phyloP scores from a whole-genome alignment of 2,888 invertebrate genomes.

The Leptinotarsa peninsularis region DNA sequence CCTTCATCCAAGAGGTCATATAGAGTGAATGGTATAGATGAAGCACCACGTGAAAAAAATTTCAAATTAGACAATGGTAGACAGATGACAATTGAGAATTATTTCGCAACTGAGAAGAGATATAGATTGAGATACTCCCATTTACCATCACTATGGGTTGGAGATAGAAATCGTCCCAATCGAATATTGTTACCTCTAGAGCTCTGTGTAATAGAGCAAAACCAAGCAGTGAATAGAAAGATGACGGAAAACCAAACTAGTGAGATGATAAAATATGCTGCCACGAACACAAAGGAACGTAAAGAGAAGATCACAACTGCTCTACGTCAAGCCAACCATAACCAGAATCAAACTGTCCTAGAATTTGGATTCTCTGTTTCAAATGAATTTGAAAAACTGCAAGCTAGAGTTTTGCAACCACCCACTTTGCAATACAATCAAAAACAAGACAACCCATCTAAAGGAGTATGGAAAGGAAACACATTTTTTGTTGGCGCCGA shows the following conservation, averaged over 20 bases:
- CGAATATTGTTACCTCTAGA: conserved; percentile 87
- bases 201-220: conserved; percentile 80
- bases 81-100: conserved; percentile 66
- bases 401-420: conserved; percentile 82
- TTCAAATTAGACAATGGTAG: conserved; percentile 60
- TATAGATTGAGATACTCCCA: conserved; percentile 71
- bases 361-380: conserved; percentile 87
- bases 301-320: conserved; percentile 80
- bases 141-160: conserved; percentile 87
- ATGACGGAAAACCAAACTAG: conserved; percentile 86
- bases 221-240: conserved; percentile 83
- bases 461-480: conserved; percentile 66
- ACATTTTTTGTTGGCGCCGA: conserved; percentile 61
- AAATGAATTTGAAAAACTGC: conserved; percentile 79
- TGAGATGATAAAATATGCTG: conserved; percentile 88
- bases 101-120: conserved; percentile 64
- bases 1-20: conserved; percentile 64
- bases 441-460: conserved; percentile 54
- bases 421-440: conserved; percentile 78
- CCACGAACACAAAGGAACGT: conserved; percentile 81
- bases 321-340: conserved; percentile 53
- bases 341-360: conserved; percentile 71
- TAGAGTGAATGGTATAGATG: conserved; percentile 65
- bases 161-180: conserved; percentile 65
- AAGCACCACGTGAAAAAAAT: conserved; percentile 59